A percentile compares a stretch with the other conserved stretches of the same genome.
Conservation (phyloP, 1,140 invertebrate species). For the Gonioctena quinquepunctata region DNA sequence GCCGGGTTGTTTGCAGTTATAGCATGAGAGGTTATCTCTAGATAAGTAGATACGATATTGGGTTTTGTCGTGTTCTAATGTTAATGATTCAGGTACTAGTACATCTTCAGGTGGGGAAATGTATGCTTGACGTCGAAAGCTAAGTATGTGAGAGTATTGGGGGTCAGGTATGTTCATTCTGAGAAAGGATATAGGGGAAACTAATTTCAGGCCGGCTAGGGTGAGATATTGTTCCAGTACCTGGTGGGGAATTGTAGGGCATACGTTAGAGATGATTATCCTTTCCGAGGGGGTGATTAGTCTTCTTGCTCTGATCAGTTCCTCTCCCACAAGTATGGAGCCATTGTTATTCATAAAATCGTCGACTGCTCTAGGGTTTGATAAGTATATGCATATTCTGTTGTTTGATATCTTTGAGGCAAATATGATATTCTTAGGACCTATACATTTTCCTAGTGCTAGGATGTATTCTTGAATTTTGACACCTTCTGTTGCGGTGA, state of each 20-base stretch:
- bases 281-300: neutral
- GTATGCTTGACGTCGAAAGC: neutral
- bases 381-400: constrained; percentile 12
- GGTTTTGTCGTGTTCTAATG: neutral
- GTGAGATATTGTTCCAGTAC: constrained; percentile 4
- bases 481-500: neutral
- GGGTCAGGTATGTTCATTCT: neutral
- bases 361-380: neutral
- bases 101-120: neutral
- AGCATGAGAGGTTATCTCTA: neutral
- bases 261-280: constrained; percentile 7
- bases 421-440: constrained; percentile 16
- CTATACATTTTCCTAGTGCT: neutral
- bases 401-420: constrained; percentile 3
- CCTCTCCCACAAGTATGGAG: neutral
- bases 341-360: neutral
- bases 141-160: neutral
- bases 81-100: neutral
- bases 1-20: constrained; percentile 2
- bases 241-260: constrained; percentile 1
- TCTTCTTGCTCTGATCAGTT: neutral
- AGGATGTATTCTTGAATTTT: constrained; percentile 10
- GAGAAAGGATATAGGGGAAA: neutral
- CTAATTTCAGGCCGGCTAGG: neutral
- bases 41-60: neutral